Base-by-base conservation (phyloP, 2,888 invertebrate genomes). In the Calameuta idolon region DNA sequence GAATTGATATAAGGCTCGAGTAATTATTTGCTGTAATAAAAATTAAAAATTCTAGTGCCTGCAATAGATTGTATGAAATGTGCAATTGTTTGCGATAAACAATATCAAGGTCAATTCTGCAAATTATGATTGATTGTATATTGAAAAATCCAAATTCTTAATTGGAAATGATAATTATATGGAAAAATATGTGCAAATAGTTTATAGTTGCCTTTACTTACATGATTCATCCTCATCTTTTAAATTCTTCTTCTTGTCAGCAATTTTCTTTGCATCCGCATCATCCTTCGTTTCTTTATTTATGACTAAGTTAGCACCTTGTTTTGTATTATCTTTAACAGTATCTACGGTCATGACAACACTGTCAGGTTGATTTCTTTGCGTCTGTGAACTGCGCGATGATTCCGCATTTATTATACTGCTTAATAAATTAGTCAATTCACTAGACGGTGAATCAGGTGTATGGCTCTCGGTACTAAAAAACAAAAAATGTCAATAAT, bases 361-460 rank as follows among this genome's bases (percentile, higher is more conserved):
- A 12, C 23, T 31, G 12, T 31, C 71, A 31, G 34, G 33, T 3
- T 34, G 71, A 71, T 71, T 71, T 80, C 71, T 23, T 76, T 80
- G 73, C 71, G 75, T 73, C 76, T 77, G 73, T 31, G 80, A 77
- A 79, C 79, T 83, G 79, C 74, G 81, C 69, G 83, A 80, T 76
- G 78, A 75, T 79, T 87, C 84, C 33, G 84, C 80, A 11, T 80
- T 85, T 76, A 84, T 83, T 69, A 86, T 82, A 82, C 84, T 80
- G 81, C 87, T 85, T 69, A 88, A 80, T n/a, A 87, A 81, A 76
- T 85, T 79, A 23, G 85, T 86, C 37, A 90, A 80, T 76, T 89
- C 89, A 34, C 84, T 81, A 12, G 86, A 85, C 34, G 85, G 83
- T 31, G 88, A 86, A 75, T 87, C 86, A 34, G 79, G 79, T 23